Evolutionary conservation across 2,113 vertebrate species (phyloP).

Genomic region (Lipotes vexillifer): DNA sequence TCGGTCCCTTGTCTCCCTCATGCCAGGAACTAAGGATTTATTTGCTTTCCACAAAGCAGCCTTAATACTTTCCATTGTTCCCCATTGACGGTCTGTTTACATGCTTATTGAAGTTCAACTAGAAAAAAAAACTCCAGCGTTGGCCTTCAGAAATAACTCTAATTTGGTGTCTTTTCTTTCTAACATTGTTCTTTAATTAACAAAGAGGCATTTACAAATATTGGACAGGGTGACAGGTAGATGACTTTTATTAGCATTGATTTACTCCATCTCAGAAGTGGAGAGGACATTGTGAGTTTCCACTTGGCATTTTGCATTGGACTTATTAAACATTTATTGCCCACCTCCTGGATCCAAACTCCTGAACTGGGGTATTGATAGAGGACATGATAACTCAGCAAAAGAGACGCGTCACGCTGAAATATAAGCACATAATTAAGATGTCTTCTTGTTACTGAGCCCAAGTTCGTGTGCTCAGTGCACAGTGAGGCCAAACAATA

Average conservation of each 20-base stretch:
- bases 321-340: not conserved
- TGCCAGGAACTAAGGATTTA: constrained; percentile 11
- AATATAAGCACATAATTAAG: not conserved
- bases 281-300: not conserved
- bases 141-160: not conserved
- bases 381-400: not conserved
- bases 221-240: not conserved
- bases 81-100: not conserved
- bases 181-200: constrained; percentile 4
- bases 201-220: not conserved
- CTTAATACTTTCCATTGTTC: not conserved
- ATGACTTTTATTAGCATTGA: not conserved
- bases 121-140: not conserved
- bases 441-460: not conserved
- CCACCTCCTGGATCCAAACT: not conserved
- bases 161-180: not conserved
- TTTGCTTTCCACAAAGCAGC: not conserved
- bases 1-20: not conserved
- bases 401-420: not conserved
- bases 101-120: constrained; percentile 1
- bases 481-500: not conserved
- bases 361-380: not conserved
- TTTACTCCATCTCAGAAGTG: not conserved
- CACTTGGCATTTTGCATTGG: not conserved
- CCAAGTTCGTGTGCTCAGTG: not conserved